A percentile compares a stretch with the other conserved stretches of the same genome.
Conservation (phyloP, 2,888 invertebrate genomes). For the Bugula neritina region DNA sequence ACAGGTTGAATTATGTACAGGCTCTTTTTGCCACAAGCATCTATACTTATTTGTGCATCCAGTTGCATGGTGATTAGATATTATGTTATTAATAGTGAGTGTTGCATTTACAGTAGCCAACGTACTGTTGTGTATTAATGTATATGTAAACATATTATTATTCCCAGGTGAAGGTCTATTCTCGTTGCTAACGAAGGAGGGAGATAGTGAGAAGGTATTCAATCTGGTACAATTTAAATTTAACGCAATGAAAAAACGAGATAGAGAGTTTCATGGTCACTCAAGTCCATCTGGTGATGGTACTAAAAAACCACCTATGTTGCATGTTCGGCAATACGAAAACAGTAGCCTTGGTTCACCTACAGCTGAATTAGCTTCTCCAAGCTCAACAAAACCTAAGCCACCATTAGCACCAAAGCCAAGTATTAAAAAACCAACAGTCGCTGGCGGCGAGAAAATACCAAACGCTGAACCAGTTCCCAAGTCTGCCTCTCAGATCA, state of each 20-base stretch:
- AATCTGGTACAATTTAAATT: background rate
- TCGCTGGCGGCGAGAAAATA: background rate
- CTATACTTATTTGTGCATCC: too few relatives aligned
- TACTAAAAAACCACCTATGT: background rate
- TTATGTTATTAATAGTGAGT: too few relatives aligned
- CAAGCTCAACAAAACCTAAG: background rate
- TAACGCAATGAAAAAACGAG: background rate
- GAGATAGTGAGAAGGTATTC: constrained; percentile 7
- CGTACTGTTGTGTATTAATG: too few relatives aligned
- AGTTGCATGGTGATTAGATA: too few relatives aligned
- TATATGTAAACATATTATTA: too few relatives aligned
- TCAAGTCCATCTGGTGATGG: background rate
- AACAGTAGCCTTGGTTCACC: background rate
- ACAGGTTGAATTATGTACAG: too few relatives aligned
- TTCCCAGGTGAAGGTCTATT: constrained; percentile 20
- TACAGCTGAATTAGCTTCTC: background rate
- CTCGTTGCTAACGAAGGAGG: background rate
- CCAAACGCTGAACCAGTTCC: background rate
- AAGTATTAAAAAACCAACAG: background rate
- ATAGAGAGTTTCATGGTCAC: background rate
- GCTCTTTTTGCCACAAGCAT: too few relatives aligned
- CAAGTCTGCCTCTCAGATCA: background rate
- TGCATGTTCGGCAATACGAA: background rate
- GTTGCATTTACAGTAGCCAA: too few relatives aligned
- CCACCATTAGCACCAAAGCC: constrained; percentile 17